These are phyloP conservation scores for Myoxocephalus aenaeus DNA, from an alignment of 2,797 vertebrate species.

Conservation along the genomic window DNA sequence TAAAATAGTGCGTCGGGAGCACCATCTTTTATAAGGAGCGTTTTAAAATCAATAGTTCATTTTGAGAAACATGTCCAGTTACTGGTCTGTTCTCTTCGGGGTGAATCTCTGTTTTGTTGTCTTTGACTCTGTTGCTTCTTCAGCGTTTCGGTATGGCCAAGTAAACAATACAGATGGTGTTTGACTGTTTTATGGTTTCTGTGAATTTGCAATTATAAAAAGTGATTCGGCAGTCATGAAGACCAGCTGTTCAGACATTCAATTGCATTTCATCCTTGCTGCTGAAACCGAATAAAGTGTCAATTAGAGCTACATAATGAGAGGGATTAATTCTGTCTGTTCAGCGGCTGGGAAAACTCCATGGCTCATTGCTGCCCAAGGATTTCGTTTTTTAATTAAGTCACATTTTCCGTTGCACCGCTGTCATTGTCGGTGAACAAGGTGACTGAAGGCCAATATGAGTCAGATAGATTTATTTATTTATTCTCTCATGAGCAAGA, in stretches of 20 bases:
- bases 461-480: neutral
- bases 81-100: neutral
- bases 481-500: neutral
- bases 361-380: neutral
- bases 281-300: constrained; percentile 15
- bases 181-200: neutral
- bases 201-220: neutral
- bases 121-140: neutral
- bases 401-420: neutral
- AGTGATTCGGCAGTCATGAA: neutral
- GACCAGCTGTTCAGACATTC: neutral
- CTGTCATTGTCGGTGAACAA: neutral
- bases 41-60: neutral
- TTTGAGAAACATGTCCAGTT: neutral
- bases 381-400: neutral
- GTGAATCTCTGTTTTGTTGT: neutral
- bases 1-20: neutral
- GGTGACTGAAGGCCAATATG: too few species aligned
- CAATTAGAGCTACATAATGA: neutral
- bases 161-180: neutral
- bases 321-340: neutral
- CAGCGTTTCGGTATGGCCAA: neutral
- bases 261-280: neutral
- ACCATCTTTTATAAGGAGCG: neutral
- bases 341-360: neutral